Conservation (phyloP, 2,888 invertebrate genomes). For the Lepidochitona cinerea region DNA sequence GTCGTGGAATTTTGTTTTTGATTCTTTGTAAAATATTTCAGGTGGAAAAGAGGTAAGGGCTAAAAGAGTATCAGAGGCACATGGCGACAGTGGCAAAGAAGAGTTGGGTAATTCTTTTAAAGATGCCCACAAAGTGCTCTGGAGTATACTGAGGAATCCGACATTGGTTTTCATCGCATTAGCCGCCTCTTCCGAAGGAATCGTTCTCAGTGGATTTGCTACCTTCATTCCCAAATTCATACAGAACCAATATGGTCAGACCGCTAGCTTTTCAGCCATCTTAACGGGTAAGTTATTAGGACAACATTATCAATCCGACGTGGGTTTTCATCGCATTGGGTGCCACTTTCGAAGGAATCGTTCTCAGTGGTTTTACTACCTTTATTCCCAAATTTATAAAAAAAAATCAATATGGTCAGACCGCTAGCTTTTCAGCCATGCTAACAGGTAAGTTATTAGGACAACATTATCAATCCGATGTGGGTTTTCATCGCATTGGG, state of each 20-base stretch:
- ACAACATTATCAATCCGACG: background rate
- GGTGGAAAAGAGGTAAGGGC: background rate
- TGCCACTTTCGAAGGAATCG: constrained; percentile 77
- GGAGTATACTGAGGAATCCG: constrained; percentile 25
- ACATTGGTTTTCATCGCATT: constrained; percentile 77
- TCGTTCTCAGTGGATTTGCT: constrained; percentile 76
- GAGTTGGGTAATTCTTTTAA: background rate
- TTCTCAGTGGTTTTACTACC: constrained; percentile 77
- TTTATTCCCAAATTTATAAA: constrained; percentile 84
- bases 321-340: constrained; percentile 77
- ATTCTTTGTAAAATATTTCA: too few relatives aligned
- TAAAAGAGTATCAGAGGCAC: background rate
- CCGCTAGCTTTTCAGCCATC: constrained; percentile 79
- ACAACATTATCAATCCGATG: background rate
- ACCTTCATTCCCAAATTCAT: constrained; percentile 83
- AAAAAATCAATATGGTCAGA: constrained; percentile 80
- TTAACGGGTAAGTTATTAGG: constrained; percentile 75
- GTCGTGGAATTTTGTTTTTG: too few relatives aligned
- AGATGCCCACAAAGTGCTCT: background rate
- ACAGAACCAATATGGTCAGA: constrained; percentile 81
- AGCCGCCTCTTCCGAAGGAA: constrained; percentile 77
- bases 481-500: constrained; percentile 77
- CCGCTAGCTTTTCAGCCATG: constrained; percentile 79
- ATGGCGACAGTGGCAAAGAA: background rate
- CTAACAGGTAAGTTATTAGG: constrained; percentile 75